Conservation (phyloP, 2,888 invertebrate species). For the Dicyrtoma fusca region DNA sequence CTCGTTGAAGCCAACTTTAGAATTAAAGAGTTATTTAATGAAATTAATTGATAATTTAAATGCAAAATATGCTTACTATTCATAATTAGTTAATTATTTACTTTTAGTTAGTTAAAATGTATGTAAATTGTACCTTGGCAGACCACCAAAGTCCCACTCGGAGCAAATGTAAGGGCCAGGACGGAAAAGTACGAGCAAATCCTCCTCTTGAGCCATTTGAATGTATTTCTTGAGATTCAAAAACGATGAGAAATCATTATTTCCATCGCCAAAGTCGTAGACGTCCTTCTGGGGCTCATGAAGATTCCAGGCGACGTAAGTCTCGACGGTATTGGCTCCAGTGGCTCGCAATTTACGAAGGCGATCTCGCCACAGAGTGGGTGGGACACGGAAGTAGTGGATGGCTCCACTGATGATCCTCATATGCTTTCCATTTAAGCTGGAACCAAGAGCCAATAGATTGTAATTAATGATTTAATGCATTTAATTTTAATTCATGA, state of each 20-base stretch:
- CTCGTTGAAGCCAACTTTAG: constrained; percentile 63
- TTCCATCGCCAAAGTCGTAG: constrained; percentile 60
- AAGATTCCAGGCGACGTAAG: constrained; percentile 60
- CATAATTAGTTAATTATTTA: background rate
- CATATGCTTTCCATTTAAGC: constrained; percentile 61
- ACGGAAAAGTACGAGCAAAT: constrained; percentile 63
- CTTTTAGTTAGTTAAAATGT: background rate
- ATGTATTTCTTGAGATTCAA: constrained; percentile 60
- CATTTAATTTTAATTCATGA: background rate
- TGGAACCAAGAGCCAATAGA: too few relatives aligned
- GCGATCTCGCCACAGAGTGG: constrained; percentile 63
- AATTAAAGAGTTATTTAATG: background rate
- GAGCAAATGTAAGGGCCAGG: constrained; percentile 66
- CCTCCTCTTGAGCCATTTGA: constrained; percentile 62
- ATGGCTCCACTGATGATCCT: constrained; percentile 64
- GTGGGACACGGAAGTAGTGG: constrained; percentile 64
- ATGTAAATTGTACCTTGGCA: constrained; percentile 58
- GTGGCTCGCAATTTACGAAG: constrained; percentile 63
- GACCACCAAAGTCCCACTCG: constrained; percentile 64
- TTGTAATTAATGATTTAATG: background rate
- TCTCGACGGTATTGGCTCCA: constrained; percentile 62
- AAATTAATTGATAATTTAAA: background rate
- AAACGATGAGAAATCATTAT: constrained; percentile 58
- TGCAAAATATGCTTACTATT: background rate
- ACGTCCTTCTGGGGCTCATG: constrained; percentile 60